Base-by-base conservation (phyloP, 2,113 vertebrate genomes). In the Formicarius rufipectus region DNA sequence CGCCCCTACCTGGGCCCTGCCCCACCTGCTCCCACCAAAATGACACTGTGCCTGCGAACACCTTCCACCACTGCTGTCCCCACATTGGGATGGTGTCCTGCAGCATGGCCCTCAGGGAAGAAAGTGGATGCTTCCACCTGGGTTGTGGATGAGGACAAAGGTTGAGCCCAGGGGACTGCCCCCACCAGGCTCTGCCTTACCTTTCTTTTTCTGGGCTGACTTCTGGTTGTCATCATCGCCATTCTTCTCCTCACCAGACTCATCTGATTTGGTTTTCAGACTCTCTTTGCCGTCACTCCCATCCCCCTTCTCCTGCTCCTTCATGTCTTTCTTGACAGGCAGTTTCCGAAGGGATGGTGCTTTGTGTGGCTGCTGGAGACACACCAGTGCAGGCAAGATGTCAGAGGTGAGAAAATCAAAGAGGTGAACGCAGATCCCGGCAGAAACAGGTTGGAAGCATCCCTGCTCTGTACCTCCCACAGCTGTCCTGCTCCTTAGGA, bases 221-320 rank as follows among this genome's bases (percentile, higher is more conserved):
- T 98, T 99, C 96, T 99, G 99, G 66, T 98, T 98, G 91, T 99
- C 99, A 31, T 99, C 99, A 0, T 99, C 99, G 1, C 99, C 98
- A 12, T 99, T 99, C 96, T 99, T 99, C 95, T 99, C 99, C 84
- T 99, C 99, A 75, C 99, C 99, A 0, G 99, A 99, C 94, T 99
- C 99, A 42, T 99, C 99, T 0, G 99, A 99, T 96, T 99, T 99
- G 84, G 99, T 98, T 98, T 99, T 99, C 59, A 98, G 98, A 96
- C 99, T 99, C 96, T 99, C 99, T 94, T 99, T 98, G 92, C 97
- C 97, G 1, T 98, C 99, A 0, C 98, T 99, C 66, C 99, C 99
- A 91, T 99, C 99, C 47, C 98, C 99, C 78, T 99, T 99, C 40
- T 99, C 98, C 96, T 99, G 99, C 90, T 99, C 99, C 97, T 99